Evolutionary conservation across 2,113 vertebrate species (phyloP).

Genomic region (Herpetotheres cachinnans): DNA sequence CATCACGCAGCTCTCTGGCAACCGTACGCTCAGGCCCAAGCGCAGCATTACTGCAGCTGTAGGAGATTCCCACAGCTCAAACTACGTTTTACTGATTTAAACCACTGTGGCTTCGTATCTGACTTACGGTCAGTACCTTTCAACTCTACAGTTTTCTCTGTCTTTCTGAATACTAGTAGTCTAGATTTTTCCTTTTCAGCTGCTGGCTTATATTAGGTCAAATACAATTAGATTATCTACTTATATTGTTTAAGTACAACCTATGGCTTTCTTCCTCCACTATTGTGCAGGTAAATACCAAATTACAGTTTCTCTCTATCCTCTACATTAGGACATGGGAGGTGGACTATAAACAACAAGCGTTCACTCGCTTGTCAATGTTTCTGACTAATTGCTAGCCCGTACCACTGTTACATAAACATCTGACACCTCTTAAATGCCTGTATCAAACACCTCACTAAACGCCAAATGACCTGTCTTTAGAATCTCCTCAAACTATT

Average conservation of each 20-base stretch:
- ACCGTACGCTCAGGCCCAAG: not conserved
- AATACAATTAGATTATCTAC: not conserved
- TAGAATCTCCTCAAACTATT: not conserved
- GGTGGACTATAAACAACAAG: not conserved
- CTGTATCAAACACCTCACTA: not conserved
- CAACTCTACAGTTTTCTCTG: not conserved
- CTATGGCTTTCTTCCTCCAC: not conserved
- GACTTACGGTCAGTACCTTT: not conserved
- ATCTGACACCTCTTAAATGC: not conserved
- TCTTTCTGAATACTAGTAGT: not conserved
- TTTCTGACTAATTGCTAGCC: not conserved
- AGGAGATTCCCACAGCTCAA: not conserved
- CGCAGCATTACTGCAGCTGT: accelerated
- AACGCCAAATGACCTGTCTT: not conserved
- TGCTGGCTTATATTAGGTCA: not conserved
- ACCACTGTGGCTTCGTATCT: not conserved
- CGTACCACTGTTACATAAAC: not conserved
- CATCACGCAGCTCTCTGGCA: not conserved
- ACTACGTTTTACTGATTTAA: not conserved
- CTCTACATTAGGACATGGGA: not conserved
- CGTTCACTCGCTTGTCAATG: not conserved
- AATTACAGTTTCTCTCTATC: not conserved
- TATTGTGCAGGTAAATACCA: not conserved
- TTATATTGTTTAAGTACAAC: not conserved
- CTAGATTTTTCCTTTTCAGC: not conserved